Conservation (phyloP, 1,140 invertebrate genomes). For the Lycorma delicatula region DNA sequence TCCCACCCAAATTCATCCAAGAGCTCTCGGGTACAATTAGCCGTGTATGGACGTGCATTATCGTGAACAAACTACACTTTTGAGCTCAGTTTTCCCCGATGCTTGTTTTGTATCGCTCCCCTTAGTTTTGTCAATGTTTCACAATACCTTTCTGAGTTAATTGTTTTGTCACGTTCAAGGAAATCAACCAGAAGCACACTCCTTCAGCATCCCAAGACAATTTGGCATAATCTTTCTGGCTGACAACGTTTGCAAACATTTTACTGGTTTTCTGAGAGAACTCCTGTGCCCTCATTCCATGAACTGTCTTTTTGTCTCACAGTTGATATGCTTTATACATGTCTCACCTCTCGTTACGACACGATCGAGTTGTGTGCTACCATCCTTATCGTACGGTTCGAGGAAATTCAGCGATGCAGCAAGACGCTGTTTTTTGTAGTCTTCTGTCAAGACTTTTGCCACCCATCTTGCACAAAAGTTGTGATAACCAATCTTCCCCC, state of each 20-base stretch:
- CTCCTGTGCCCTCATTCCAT: not conserved
- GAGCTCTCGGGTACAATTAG: too few relatives aligned
- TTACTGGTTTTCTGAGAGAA: not conserved
- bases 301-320: not conserved
- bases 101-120: not conserved
- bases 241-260: conserved; percentile 10
- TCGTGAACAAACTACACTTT: too few relatives aligned
- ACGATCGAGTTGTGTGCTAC: not conserved
- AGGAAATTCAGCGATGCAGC: not conserved
- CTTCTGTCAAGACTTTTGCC: not conserved
- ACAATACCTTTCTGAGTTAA: not conserved
- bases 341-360: not conserved
- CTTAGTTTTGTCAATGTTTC: not conserved
- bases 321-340: not conserved
- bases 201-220: conserved; percentile 28
- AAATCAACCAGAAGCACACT: conserved; percentile 24
- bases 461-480: not conserved
- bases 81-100: too few relatives aligned
- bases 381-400: not conserved
- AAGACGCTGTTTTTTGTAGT: not conserved
- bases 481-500: not conserved
- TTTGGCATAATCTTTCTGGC: conserved; percentile 26
- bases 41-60: too few relatives aligned
- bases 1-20: too few relatives aligned
- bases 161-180: conserved; percentile 12